These are phyloP conservation scores for Mixornis gularis DNA, from an alignment of 2,113 vertebrate species.

Conservation along the genomic window DNA sequence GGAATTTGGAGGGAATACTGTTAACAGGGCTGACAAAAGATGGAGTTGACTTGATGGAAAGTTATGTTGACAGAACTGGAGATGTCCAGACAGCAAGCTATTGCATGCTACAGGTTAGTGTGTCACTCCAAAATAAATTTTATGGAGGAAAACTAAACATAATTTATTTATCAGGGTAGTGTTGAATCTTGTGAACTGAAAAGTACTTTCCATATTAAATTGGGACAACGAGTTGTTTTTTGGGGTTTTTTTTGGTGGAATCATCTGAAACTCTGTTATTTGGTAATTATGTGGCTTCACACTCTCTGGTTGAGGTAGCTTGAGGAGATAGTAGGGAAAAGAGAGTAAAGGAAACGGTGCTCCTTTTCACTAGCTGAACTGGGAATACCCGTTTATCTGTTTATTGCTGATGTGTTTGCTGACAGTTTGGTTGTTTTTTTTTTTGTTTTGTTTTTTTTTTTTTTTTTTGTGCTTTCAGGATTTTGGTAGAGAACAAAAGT, in stretches of 20 bases:
- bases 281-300: not conserved
- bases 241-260: not conserved
- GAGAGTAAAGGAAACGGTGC: not conserved
- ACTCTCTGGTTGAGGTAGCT: not conserved
- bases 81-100: slow-evolving; percentile 98
- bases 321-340: not conserved
- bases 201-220: not conserved
- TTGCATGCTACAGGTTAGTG: slow-evolving; percentile 92
- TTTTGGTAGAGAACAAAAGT: not conserved
- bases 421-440: not conserved
- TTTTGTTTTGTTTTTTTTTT: not conserved
- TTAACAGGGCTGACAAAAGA: slow-evolving; percentile 94
- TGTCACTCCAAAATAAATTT: not conserved
- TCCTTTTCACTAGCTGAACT: not conserved
- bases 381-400: not conserved
- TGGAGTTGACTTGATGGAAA: slow-evolving; percentile 98
- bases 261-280: not conserved
- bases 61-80: slow-evolving; percentile 92
- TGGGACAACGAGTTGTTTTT: not conserved
- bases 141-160: not conserved
- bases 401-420: not conserved
- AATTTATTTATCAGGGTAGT: not conserved
- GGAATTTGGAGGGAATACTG: slow-evolving; percentile 95
- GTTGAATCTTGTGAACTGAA: not conserved
- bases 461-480: not conserved